These are phyloP conservation scores for Trypoxylus dichotomus DNA, from an alignment of 1,140 invertebrate species.

Conservation along the genomic window DNA sequence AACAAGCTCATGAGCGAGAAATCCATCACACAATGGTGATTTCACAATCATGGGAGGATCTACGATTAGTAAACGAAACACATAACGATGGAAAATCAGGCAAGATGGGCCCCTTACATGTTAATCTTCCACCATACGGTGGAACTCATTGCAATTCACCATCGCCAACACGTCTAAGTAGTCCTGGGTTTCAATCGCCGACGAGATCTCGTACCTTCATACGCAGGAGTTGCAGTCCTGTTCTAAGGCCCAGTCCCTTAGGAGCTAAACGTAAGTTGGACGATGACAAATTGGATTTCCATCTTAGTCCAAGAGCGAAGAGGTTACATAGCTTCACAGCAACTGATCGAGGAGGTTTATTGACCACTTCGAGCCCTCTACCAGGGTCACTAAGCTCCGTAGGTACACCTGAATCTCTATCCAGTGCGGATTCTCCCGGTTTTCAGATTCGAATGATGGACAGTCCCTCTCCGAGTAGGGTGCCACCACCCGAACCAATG, in stretches of 20 bases:
- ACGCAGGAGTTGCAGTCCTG: constrained; percentile 80
- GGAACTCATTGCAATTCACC: constrained; percentile 61
- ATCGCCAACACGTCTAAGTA: constrained; percentile 62
- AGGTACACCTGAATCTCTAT: constrained; percentile 63
- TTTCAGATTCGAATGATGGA: constrained; percentile 60
- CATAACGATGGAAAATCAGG: constrained; percentile 43
- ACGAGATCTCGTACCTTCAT: constrained; percentile 64
- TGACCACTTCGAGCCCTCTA: constrained; percentile 50
- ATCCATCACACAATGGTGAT: constrained; percentile 86
- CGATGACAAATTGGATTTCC: constrained; percentile 57
- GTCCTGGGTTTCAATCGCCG: constrained; percentile 52
- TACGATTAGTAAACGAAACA: constrained; percentile 71
- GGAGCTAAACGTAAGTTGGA: constrained; percentile 80
- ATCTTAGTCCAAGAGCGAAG: constrained; percentile 60
- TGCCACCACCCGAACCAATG: constrained; percentile 52
- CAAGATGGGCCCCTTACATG: constrained; percentile 50
- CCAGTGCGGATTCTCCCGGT: constrained; percentile 62
- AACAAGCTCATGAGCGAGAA: constrained; percentile 87
- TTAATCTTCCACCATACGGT: constrained; percentile 52
- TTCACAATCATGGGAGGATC: constrained; percentile 87
- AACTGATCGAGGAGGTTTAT: constrained; percentile 47
- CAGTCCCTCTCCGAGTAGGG: constrained; percentile 56
- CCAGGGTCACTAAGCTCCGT: constrained; percentile 61
- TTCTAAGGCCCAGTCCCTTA: constrained; percentile 74
- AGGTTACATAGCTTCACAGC: constrained; percentile 52